phyloP scores from a whole-genome alignment of 2,113 vertebrate genomes.

The Rhinopomastus cyanomelas region DNA sequence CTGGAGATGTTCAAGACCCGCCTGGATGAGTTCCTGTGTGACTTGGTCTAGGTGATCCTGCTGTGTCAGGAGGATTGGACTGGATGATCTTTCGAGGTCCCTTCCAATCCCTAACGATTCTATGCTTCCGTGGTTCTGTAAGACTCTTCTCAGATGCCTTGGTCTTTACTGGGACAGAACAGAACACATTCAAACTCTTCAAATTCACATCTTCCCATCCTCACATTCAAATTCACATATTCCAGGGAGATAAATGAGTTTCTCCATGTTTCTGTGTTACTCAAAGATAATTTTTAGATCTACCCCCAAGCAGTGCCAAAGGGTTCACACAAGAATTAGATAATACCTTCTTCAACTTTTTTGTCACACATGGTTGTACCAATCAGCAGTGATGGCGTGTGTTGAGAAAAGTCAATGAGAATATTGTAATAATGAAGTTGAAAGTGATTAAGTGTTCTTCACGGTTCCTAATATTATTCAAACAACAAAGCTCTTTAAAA shows the following conservation, averaged over 20 bases:
- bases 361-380: neutral
- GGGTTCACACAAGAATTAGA: neutral
- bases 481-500: neutral
- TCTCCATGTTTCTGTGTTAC: neutral
- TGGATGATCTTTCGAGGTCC: no score
- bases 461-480: constrained; percentile 29
- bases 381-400: neutral
- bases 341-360: neutral
- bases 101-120: no score
- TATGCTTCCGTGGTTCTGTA: no score
- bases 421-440: constrained; percentile 10
- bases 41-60: no score
- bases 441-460: constrained; percentile 15
- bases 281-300: neutral
- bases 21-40: no score
- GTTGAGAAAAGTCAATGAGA: neutral
- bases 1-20: no score
- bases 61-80: no score
- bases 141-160: neutral
- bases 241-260: neutral
- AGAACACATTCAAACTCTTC: neutral
- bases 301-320: neutral
- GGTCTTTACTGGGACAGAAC: neutral
- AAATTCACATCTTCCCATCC: no score
- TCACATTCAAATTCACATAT: no score